These are phyloP conservation scores for Hipparchia sbordonii DNA, from an alignment of 2,888 invertebrate genomes.

Conservation along the genomic window DNA sequence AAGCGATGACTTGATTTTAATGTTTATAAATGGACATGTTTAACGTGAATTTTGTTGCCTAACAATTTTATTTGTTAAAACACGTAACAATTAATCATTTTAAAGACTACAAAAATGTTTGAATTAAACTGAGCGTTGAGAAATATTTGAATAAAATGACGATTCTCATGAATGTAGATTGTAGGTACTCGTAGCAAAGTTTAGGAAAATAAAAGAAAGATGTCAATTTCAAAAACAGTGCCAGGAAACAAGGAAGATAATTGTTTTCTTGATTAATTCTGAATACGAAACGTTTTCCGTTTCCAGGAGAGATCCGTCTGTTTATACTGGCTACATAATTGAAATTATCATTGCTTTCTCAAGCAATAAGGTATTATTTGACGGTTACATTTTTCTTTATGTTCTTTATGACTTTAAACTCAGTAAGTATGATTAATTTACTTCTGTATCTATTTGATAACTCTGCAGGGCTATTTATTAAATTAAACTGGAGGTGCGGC, in stretches of 20 bases:
- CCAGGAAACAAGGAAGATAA: constrained; percentile 61
- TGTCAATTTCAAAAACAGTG: constrained; percentile 49
- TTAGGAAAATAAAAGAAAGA: constrained; percentile 32
- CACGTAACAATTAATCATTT: not conserved
- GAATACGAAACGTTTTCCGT: constrained; percentile 50
- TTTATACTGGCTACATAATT: constrained; percentile 38
- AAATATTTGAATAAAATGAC: not conserved
- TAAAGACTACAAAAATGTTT: constrained; percentile 6
- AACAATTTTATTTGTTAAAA: not conserved
- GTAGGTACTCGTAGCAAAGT: constrained; percentile 21
- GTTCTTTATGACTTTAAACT: not conserved
- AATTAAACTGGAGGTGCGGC: too few species aligned
- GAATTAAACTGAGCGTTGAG: not conserved
- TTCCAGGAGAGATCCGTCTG: constrained; percentile 41
- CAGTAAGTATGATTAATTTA: not conserved
- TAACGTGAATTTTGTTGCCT: not conserved
- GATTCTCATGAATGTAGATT: not conserved
- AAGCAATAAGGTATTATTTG: constrained; percentile 17
- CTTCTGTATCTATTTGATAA: not conserved
- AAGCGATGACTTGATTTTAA: not conserved
- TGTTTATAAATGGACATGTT: not conserved
- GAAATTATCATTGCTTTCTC: constrained; percentile 45
- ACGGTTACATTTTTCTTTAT: constrained; percentile 10
- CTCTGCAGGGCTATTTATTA: too few species aligned
- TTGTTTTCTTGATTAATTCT: constrained; percentile 75